Conservation (phyloP, 2,113 vertebrate genomes). For the Bos javanicus region DNA sequence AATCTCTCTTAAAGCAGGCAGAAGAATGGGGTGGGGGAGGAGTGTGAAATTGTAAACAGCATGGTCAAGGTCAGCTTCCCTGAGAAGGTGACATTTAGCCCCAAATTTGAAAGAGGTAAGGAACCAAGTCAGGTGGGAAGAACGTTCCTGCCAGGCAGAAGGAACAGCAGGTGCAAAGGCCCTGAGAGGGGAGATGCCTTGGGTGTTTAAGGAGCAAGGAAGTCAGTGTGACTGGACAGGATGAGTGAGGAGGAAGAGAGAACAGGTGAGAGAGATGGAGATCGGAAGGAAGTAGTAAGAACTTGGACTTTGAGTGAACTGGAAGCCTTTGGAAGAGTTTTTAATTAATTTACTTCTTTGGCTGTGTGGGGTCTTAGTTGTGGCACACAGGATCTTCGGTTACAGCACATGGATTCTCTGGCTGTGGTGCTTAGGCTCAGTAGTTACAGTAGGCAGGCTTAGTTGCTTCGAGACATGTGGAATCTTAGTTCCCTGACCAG, state of each 20-base stretch:
- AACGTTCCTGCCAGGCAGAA: not conserved
- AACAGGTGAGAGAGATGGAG: fast-evolving
- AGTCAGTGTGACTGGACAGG: too few species aligned
- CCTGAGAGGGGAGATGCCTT: too few species aligned
- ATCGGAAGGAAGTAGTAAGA: not conserved
- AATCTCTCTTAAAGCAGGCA: not conserved
- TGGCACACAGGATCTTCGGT: not conserved
- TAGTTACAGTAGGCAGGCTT: not conserved
- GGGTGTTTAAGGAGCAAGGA: not conserved
- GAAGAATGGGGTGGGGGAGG: not conserved
- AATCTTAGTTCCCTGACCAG: not conserved
- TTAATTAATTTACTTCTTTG: not conserved
- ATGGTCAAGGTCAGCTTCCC: not conserved
- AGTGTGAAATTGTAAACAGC: not conserved
- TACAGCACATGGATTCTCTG: not conserved
- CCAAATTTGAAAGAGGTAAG: not conserved
- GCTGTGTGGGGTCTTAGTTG: not conserved
- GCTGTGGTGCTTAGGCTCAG: not conserved
- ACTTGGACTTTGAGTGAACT: not conserved
- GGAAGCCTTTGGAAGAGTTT: not conserved
- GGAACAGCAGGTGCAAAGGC: not conserved
- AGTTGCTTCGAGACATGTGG: not conserved
- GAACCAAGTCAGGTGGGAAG: not conserved
- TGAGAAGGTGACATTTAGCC: not conserved
- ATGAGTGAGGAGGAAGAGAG: fast-evolving